Conservation (phyloP, 2,113 vertebrate species). For the Herpetotheres cachinnans region DNA sequence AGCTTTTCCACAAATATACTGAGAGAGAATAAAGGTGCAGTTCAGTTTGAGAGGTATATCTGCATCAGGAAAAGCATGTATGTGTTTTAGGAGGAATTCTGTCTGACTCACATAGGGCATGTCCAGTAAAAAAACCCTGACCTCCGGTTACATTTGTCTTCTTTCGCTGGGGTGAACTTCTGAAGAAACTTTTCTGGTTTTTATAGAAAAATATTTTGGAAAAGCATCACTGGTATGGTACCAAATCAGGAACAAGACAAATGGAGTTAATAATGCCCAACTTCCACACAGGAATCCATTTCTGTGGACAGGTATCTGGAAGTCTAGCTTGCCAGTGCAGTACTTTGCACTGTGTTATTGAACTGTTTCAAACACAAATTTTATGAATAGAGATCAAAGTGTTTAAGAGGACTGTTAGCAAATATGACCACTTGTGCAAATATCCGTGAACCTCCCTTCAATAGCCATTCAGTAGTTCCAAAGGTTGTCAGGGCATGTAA, state of each 20-base stretch:
- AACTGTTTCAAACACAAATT: slow-evolving; percentile 58
- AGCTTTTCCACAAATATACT: background rate
- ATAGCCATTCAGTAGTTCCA: slow-evolving; percentile 56
- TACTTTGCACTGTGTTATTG: slow-evolving; percentile 60
- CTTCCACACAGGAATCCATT: background rate
- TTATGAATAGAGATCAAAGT: slow-evolving; percentile 65
- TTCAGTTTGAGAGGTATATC: background rate
- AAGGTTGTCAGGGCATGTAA: slow-evolving; percentile 64
- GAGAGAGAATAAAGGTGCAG: background rate
- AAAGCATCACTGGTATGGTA: background rate
- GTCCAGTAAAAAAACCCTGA: background rate
- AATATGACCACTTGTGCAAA: slow-evolving; percentile 68
- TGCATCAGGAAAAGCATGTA: background rate
- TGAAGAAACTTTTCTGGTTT: background rate
- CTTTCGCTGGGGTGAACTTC: background rate
- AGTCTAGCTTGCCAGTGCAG: slow-evolving; percentile 15
- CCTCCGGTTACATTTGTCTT: background rate
- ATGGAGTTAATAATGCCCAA: background rate
- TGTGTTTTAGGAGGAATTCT: background rate
- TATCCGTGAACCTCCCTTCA: slow-evolving; percentile 48
- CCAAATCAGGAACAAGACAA: background rate
- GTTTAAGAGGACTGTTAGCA: slow-evolving; percentile 58
- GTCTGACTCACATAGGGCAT: background rate
- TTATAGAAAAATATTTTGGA: background rate
- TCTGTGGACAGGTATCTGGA: background rate